phyloP scores from a whole-genome alignment of 2,888 invertebrate species.

The Volucella inflata region DNA sequence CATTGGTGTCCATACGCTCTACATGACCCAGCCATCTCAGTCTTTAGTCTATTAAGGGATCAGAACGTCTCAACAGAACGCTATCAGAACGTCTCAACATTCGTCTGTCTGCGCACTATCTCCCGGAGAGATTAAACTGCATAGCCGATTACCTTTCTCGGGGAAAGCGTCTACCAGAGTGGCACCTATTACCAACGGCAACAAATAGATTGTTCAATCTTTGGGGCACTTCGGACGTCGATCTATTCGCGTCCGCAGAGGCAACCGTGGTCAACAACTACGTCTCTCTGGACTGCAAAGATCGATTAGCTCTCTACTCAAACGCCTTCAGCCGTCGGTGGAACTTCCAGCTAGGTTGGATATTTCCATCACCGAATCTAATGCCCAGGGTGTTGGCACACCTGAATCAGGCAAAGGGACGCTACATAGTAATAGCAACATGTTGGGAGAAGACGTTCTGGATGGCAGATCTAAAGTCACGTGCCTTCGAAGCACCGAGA shows the following conservation, averaged over 20 bases:
- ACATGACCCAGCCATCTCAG: too few species aligned
- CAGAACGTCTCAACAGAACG: too few species aligned
- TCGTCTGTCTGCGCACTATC: slow-evolving; percentile 44
- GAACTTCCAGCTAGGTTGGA: slow-evolving; percentile 31
- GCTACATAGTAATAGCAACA: slow-evolving; percentile 46
- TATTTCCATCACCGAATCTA: slow-evolving; percentile 51
- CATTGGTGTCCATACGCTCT: too few species aligned
- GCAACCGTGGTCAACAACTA: slow-evolving; percentile 51
- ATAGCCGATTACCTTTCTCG: slow-evolving; percentile 41
- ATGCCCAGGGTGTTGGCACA: slow-evolving; percentile 41
- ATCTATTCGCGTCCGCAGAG: slow-evolving; percentile 54
- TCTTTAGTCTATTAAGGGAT: too few species aligned
- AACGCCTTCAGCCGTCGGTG: slow-evolving; percentile 47
- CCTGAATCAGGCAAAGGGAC: slow-evolving; percentile 37
- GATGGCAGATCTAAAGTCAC: slow-evolving; percentile 37
- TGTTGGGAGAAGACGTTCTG: slow-evolving; percentile 50
- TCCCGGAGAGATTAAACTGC: slow-evolving; percentile 52
- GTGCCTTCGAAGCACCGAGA: slow-evolving; percentile 24
- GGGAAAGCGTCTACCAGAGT: slow-evolving; percentile 21
- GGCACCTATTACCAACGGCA: slow-evolving; percentile 34
- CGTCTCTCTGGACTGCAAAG: slow-evolving; percentile 43
- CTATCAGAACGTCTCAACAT: too few species aligned
- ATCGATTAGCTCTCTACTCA: slow-evolving; percentile 47
- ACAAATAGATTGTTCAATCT: slow-evolving; percentile 43
- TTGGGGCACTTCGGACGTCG: slow-evolving; percentile 56